These are phyloP conservation scores for Macropis europaea DNA, from an alignment of 2,888 invertebrate species.

Conservation along the genomic window DNA sequence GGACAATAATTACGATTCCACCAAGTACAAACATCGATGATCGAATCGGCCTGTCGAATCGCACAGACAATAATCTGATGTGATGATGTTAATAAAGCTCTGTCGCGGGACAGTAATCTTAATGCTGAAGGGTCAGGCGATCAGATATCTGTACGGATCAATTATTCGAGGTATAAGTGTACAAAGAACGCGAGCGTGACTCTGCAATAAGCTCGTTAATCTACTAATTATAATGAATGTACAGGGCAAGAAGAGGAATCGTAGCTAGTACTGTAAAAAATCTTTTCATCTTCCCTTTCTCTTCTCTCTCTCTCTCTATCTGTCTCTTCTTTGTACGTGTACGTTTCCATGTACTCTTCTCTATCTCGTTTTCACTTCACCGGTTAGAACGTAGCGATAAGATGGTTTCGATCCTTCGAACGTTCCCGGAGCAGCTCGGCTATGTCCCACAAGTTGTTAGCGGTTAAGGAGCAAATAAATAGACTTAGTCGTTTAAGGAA, in stretches of 20 bases:
- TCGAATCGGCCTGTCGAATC: not conserved
- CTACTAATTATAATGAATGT: constrained; percentile 27
- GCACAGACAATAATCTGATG: not conserved
- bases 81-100: not conserved
- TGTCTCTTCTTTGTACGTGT: not conserved
- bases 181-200: constrained; percentile 23
- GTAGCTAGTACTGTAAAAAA: constrained; percentile 32
- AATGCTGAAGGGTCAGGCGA: not conserved
- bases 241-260: constrained; percentile 18
- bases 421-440: constrained; percentile 64
- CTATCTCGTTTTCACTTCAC: constrained; percentile 9
- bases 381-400: constrained; percentile 1
- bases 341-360: not conserved
- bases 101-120: not conserved
- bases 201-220: constrained; percentile 24
- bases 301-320: constrained; percentile 5
- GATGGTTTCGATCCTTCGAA: not conserved
- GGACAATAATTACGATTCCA: constrained; percentile 25
- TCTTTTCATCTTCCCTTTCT: constrained; percentile 7
- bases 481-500: constrained; percentile 56
- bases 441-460: constrained; percentile 67
- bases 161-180: constrained; percentile 57
- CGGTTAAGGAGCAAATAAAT: constrained; percentile 60
- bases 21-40: constrained; percentile 27
- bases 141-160: constrained; percentile 41